These are phyloP conservation scores for Hipparchia semele DNA, from an alignment of 2,888 invertebrate species.

Conservation along the genomic window DNA sequence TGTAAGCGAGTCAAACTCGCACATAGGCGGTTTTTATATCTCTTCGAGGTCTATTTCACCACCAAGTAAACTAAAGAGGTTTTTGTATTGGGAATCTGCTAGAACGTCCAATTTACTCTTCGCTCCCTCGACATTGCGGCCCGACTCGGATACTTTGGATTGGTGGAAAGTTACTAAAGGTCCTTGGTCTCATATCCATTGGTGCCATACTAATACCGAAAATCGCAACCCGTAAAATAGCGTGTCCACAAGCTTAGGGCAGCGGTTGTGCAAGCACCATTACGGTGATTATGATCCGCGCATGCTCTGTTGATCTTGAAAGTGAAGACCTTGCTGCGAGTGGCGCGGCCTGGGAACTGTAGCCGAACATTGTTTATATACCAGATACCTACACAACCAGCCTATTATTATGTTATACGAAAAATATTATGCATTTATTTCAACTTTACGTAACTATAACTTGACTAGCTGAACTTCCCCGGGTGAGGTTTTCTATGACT, in stretches of 20 bases:
- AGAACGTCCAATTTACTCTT: no score
- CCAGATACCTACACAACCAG: background rate
- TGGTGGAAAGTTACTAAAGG: no score
- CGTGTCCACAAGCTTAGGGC: conserved; percentile 47
- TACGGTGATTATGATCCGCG: conserved; percentile 76
- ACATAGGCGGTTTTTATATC: no score
- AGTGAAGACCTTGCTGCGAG: conserved; percentile 75
- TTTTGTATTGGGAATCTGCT: no score
- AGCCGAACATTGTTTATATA: conserved; percentile 62
- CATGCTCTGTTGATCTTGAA: conserved; percentile 80
- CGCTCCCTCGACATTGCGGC: no score
- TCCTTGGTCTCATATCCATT: background rate
- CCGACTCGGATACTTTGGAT: no score
- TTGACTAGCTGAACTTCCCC: no score
- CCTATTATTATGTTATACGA: background rate
- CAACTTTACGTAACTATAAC: background rate
- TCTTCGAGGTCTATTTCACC: no score
- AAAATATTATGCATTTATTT: background rate
- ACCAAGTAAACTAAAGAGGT: no score
- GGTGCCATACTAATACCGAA: conserved; percentile 16
- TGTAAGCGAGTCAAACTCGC: no score
- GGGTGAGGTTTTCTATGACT: no score
- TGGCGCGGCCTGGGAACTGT: conserved; percentile 59
- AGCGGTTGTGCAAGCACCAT: conserved; percentile 71
- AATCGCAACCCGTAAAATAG: conserved; percentile 54